Evolutionary conservation across 2,888 invertebrate species (phyloP), one percentile per base, ranked within the genome.

Genomic region (Acanthosepion pharaonis): DNA sequence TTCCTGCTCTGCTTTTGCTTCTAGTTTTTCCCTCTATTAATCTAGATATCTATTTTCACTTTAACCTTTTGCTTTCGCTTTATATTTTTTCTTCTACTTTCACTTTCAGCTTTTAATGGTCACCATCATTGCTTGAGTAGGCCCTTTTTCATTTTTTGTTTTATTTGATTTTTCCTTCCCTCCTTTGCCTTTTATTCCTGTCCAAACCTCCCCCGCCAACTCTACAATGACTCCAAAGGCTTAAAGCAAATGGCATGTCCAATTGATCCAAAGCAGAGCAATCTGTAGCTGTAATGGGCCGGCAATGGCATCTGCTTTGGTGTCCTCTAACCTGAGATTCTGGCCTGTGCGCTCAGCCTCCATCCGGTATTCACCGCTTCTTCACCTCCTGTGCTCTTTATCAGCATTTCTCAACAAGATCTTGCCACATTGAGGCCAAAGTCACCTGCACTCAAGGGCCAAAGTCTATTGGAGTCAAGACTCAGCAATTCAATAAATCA

Each of bases 211-310:
- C 33, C n/a, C n/a, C 28, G 9, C 78, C 78, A n/a, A 78, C 78
- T 78, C 33, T 33, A 0, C n/a, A n/a, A n/a, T 33, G 78, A 33
- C 78, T 78, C n/a, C n/a, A 78, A 78, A 78, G n/a, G 78, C 78
- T 78, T 78, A 78, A 78, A 78, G 78, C 78, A 78, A 78, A 78
- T 78, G 78, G 78, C 78, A 78, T 78, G n/a, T n/a, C n/a, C 78
- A 78, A 78, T 78, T 78, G 78, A 78, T 78, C 78, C 78, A 78
- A 15, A n/a, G 15, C 78, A 78, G 78, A 78, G 78, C 78, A 78
- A 78, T 78, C 78, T 78, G 78, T 78, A 78, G 78, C 78, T 18
- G 33, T 78, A 78, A 78, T 78, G 78, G 78, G n/a, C 78, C 78
- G n/a, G n/a, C 78, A 78, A 78, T n/a, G 78, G 78, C 78, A 78